Evolutionary conservation across 2,888 invertebrate genomes (phyloP), one percentile per base, ranked within the genome.

Genomic region (Eubasilissa splendida): DNA sequence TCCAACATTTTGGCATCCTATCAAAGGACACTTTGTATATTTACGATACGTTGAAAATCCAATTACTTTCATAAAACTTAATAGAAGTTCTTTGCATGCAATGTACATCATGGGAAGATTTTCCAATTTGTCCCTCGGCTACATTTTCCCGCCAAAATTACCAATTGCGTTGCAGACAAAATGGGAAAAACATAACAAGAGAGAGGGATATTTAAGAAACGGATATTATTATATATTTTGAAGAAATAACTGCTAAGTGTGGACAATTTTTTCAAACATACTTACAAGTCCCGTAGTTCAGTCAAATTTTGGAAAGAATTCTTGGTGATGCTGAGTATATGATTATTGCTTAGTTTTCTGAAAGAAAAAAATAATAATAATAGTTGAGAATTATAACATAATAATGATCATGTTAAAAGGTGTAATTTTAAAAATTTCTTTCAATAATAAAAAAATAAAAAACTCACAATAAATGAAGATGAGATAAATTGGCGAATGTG

Each of bases 221-320:
- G 7, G 7, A 42, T 5, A 42, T 42, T 5, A 42, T 22, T 22
- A 22, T 22, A 22, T 22, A 22, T 42, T 42, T 42, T 42, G 42
- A 42, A 42, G 3, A 42, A 42, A 42, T 42, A 42, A 42, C 4
- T 42, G 7, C 42, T 42, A 5, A 4, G 42, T 42, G 22, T 1
- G 1, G 22, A 22, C 9, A 22, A 60, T 22, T 22, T n/a, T 12
- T 59, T 59, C 22, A 22, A 1, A 22, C 5, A 59, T 71, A 89
- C 91, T 91, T 87, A 92, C 92, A 92, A 86, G 85, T 91, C 91
- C 79, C 86, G 84, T 31, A 92, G 87, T 70, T 88, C 85, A 11
- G 84, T 84, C 65, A 90, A 85, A 84, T 88, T 88, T 77, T 84
- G 85, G 85, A 92, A 91, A 52, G 91, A 89, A 63, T 85, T 85